A percentile compares a stretch with the other conserved stretches of the same genome.
phyloP scores from a whole-genome alignment of 2,888 invertebrate species.

The Chironomus tentans region DNA sequence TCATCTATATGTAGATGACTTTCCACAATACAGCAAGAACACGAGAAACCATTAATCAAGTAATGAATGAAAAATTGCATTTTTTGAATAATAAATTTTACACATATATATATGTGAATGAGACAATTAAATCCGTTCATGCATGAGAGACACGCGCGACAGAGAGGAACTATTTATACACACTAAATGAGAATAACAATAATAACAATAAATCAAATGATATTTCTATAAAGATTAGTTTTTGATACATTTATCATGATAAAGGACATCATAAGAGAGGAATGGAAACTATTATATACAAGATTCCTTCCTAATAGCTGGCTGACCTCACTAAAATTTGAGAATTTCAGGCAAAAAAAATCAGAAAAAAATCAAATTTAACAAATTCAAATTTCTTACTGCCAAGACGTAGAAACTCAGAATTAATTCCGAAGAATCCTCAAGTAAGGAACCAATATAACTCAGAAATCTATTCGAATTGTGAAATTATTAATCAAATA shows the following conservation, averaged over 20 bases:
- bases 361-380: too few species aligned
- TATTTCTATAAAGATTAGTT: slow-evolving; percentile 4
- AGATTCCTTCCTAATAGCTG: too few species aligned
- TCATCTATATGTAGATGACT: slow-evolving; percentile 35
- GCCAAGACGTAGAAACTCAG: too few species aligned
- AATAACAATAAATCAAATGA: not conserved
- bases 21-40: not conserved
- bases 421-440: too few species aligned
- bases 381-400: too few species aligned
- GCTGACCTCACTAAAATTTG: too few species aligned
- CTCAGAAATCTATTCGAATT: too few species aligned
- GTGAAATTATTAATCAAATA: too few species aligned
- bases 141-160: not conserved
- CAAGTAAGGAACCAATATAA: too few species aligned
- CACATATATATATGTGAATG: not conserved
- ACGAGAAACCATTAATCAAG: slow-evolving; percentile 2
- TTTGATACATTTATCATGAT: slow-evolving; percentile 6
- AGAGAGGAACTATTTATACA: slow-evolving; percentile 6
- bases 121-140: not conserved
- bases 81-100: not conserved
- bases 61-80: not conserved
- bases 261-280: not conserved
- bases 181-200: not conserved
- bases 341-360: too few species aligned
- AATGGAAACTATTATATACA: not conserved